Percentiles rank a stretch among this genome's conserved stretches.
Evolutionary conservation across 2,888 invertebrate genomes (phyloP).

Genomic region (Pachliopta kotzebuea): DNA sequence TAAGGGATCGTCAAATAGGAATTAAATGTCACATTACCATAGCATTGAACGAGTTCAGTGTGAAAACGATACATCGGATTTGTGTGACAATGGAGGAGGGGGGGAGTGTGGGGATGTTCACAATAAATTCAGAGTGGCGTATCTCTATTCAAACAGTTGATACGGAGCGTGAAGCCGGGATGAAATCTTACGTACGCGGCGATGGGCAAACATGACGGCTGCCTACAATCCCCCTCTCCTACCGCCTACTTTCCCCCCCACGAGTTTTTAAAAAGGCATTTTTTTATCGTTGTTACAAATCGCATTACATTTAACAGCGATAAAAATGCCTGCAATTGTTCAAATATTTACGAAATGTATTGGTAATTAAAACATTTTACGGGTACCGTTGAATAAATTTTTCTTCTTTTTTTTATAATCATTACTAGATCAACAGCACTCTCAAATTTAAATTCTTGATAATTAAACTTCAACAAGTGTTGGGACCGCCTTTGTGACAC

Average conservation of each 20-base stretch:
- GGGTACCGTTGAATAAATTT: too few relatives aligned
- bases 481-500: too few relatives aligned
- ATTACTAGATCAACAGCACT: too few relatives aligned
- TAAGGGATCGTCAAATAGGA: conserved; percentile 57
- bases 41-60: conserved; percentile 64
- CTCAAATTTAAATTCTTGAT: too few relatives aligned
- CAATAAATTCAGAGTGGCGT: conserved; percentile 74
- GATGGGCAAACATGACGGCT: conserved; percentile 61
- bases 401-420: too few relatives aligned
- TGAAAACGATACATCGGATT: conserved; percentile 76
- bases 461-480: too few relatives aligned
- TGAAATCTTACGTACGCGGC: conserved; percentile 68
- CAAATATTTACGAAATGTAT: neutral
- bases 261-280: conserved; percentile 16
- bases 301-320: conserved; percentile 18
- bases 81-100: conserved; percentile 59
- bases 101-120: conserved; percentile 45
- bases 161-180: conserved; percentile 63
- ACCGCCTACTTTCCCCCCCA: conserved; percentile 23
- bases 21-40: conserved; percentile 77
- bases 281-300: conserved; percentile 25
- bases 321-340: conserved; percentile 4
- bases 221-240: conserved; percentile 34
- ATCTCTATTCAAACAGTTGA: conserved; percentile 79
- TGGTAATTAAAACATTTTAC: neutral